These are phyloP conservation scores for Temnopleurus reevesii DNA, from an alignment of 53 echinoderm and acorn worm species.

Conservation along the genomic window DNA sequence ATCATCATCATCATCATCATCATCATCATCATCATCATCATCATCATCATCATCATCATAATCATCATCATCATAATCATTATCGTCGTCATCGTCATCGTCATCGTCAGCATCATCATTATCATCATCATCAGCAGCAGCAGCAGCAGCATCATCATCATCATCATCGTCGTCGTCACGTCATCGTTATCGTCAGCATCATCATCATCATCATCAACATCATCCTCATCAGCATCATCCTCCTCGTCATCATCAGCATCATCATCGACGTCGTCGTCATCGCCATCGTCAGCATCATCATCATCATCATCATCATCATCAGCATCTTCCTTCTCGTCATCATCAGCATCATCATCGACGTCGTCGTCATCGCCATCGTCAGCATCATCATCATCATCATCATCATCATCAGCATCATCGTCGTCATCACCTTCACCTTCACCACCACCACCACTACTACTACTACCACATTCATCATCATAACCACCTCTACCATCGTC, in stretches of 20 bases:
- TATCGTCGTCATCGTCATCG: no score
- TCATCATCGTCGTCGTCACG: conserved; percentile 55
- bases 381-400: no score
- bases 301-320: conserved; percentile 8
- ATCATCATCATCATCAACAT: conserved; percentile 40
- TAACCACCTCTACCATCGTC: no score
- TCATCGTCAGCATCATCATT: no score
- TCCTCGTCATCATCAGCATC: conserved; percentile 57
- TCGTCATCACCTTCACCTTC: no score
- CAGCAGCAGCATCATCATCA: conserved; percentile 59
- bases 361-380: no score
- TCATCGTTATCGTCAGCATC: conserved; percentile 56
- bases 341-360: no score
- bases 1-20: neutral
- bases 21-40: neutral
- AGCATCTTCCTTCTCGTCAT: neutral
- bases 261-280: conserved; percentile 36
- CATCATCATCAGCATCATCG: no score
- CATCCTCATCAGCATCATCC: conserved; percentile 52
- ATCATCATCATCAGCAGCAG: no score
- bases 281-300: neutral
- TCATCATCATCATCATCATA: neutral
- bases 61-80: no score
- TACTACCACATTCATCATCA: no score
- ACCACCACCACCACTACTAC: no score